Evolutionary conservation across 2,113 vertebrate genomes (phyloP).

Genomic region (Notothenia coriiceps): DNA sequence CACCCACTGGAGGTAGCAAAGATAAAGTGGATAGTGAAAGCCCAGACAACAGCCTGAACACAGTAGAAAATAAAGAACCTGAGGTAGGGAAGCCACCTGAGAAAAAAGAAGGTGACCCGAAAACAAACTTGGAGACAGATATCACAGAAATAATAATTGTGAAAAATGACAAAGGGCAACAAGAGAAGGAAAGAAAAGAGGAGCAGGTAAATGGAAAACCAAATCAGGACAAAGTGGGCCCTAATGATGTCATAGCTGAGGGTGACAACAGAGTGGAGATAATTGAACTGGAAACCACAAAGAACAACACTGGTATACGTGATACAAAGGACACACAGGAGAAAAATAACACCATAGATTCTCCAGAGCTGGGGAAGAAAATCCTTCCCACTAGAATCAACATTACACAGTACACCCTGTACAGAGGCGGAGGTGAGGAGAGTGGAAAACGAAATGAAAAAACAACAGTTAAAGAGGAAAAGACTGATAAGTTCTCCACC

Average conservation of each 20-base stretch:
- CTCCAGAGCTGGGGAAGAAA: constrained; percentile 33
- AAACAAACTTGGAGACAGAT: constrained; percentile 46
- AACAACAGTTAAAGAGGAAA: constrained; percentile 36
- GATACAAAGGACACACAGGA: constrained; percentile 58
- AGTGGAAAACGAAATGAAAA: constrained; percentile 36
- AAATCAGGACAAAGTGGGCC: constrained; percentile 65
- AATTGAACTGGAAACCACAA: constrained; percentile 59
- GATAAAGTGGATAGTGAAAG: constrained; percentile 52
- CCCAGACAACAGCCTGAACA: constrained; percentile 60
- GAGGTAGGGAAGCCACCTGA: constrained; percentile 29
- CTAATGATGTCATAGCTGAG: constrained; percentile 66
- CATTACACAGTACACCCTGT: constrained; percentile 68
- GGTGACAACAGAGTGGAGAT: constrained; percentile 63
- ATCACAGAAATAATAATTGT: constrained; percentile 42
- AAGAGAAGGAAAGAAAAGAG: constrained; percentile 72
- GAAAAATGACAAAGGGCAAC: constrained; percentile 75
- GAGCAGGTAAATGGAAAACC: constrained; percentile 72
- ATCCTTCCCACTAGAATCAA: constrained; percentile 53
- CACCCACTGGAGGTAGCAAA: constrained; percentile 42
- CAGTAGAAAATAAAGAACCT: constrained; percentile 53
- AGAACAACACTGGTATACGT: constrained; percentile 60
- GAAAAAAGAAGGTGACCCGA: constrained; percentile 36
- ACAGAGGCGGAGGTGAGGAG: constrained; percentile 52
- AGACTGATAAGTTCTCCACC: constrained; percentile 13
- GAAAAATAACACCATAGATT: constrained; percentile 51